Evolutionary conservation across 2,797 vertebrate species (phyloP).

Genomic region (Garrulus glandarius): DNA sequence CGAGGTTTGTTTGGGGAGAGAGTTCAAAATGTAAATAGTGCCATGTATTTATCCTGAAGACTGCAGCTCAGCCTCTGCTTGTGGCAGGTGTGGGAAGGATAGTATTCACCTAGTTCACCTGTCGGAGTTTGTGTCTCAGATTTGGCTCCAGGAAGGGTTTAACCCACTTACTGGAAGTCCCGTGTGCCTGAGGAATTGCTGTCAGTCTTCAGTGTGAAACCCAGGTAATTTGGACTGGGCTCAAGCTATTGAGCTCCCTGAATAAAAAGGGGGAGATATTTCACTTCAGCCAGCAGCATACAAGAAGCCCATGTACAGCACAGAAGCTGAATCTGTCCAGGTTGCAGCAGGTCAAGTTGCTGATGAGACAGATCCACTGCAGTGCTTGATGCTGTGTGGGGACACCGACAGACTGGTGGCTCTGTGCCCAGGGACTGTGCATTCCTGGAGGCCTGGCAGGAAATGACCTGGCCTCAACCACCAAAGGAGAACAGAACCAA

Average conservation of each 20-base stretch:
- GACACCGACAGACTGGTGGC: rapidly evolving
- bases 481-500: neutral
- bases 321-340: neutral
- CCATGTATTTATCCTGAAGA: neutral
- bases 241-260: neutral
- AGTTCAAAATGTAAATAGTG: neutral
- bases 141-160: neutral
- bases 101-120: neutral
- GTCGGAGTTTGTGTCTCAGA: neutral
- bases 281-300: neutral
- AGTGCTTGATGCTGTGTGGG: rapidly evolving
- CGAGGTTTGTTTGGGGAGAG: neutral
- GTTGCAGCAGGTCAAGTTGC: neutral
- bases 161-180: neutral
- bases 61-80: neutral
- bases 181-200: neutral
- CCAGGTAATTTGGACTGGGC: neutral
- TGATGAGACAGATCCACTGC: neutral
- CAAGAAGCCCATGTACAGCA: neutral
- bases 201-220: neutral
- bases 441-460: neutral
- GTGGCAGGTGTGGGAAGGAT: neutral
- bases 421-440: neutral
- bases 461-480: neutral
- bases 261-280: neutral